Base-by-base conservation (phyloP, 2,113 vertebrate species). In the Scolopax mira region DNA sequence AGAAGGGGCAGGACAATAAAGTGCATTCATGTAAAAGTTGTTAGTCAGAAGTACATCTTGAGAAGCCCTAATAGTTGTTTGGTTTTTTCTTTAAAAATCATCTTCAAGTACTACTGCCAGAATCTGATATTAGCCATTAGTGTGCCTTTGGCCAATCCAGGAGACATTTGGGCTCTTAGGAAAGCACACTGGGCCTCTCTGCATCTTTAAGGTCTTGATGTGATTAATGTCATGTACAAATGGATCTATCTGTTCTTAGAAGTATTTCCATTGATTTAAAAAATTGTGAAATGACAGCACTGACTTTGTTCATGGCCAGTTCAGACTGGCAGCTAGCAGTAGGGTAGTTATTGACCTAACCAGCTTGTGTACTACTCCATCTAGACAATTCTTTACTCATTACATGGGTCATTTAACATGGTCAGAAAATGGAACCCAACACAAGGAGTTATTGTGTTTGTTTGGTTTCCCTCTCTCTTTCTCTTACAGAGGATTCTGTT, bases 321-420 rank as follows among this genome's bases (percentile, higher is more conserved):
- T 70, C n/a, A 79, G 48, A 33, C 69, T 62, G 25, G 11, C 73
- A 79, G 60, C 77, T 89, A 71, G 25, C 91, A 71, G 31, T 7
- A 28, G 35, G 33, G 72, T 25, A 58, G n/a, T 78, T 84, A 79
- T 42, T 94, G 77, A 90, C 35, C 54, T 62, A 74, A 74, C 8
- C 12, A 30, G 69, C n/a, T 48, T 55, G 55, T 51, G 48, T 72
- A 33, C 48, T 84, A 52, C 44, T 84, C 1, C 0, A 80, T 81
- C 69, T 81, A 92, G 94, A 94, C 44, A 84, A 67, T 75, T 75
- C 35, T 93, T 79, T 87, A 72, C 73, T 87, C 62, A 74, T 96
- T 73, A 70, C 35, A 42, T 21, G 67, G 71, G 64, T 80, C 64
- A 83, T 80, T 88, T 88, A 92, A 81, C 57, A 66, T 31, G 52